Conservation (phyloP, 2,888 invertebrate genomes). For the Nemotelus pantherinus region DNA sequence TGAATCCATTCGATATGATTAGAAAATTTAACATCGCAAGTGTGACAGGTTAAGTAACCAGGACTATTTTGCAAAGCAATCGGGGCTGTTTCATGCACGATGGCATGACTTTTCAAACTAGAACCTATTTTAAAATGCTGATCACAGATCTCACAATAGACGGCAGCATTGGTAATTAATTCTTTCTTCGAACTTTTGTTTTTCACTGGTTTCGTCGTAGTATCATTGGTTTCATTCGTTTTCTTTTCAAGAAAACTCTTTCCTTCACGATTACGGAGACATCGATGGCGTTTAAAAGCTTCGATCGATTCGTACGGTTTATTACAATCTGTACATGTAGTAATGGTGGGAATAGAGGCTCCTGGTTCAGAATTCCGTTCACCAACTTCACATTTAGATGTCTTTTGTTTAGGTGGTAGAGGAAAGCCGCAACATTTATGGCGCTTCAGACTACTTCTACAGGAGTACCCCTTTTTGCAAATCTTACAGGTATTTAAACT, state of each 20-base stretch:
- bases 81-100: conserved; percentile 6
- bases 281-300: no score
- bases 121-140: not conserved
- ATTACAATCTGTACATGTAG: no score
- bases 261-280: no score
- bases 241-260: no score
- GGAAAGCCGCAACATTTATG: not conserved
- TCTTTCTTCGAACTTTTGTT: not conserved
- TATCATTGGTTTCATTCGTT: no score
- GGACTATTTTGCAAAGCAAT: conserved; percentile 6
- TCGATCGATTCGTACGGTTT: no score
- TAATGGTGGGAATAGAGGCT: not conserved
- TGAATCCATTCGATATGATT: conserved; percentile 5
- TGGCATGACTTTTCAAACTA: not conserved
- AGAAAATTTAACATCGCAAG: conserved; percentile 45
- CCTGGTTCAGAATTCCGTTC: not conserved
- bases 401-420: not conserved
- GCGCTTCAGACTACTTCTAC: not conserved
- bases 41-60: conserved; percentile 35
- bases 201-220: not conserved
- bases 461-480: not conserved
- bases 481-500: not conserved
- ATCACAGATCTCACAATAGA: conserved; percentile 25
- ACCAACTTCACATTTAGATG: not conserved
- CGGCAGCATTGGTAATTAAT: not conserved